Evolutionary conservation across 2,797 vertebrate genomes (phyloP), one percentile per base, ranked within the genome.

Genomic region (Pipistrellus nathusii): DNA sequence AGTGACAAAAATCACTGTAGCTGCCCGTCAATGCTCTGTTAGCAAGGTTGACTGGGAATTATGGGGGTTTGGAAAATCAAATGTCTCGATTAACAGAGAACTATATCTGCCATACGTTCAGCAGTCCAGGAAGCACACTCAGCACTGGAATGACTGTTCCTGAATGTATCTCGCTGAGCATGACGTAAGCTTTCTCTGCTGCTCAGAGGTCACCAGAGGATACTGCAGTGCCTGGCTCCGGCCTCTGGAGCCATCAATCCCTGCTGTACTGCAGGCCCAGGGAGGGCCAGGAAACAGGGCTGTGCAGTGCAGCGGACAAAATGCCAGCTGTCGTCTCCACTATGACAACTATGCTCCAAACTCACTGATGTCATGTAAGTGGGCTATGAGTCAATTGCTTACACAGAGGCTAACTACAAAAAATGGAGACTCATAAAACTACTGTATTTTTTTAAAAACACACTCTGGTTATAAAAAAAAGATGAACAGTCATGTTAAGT

Each of bases 161-260:
- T 84, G 41, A 85, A 66, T n/a, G 69, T 6, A 6, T 75, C 89
- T 48, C n/a, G 51, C 69, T 68, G 86, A 94, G 91, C 25, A 23
- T 35, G 84, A 88, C 0, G 0, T 44, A 38, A 92, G 71, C 51
- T 25, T 75, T 80, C 78, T 82, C 7, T 23, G 82, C 80, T 62
- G 30, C 85, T 88, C 93, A 48, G 81, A 92, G 86, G 95, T 90
- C 94, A 89, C 51, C 46, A 86, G 66, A 92, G 89, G 94, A 66
- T 62, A 35, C 80, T 81, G 59, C 46, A 2, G 62, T 38, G 25
- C 71, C 72, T 21, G 76, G n/a, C 77, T 82, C 38, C 10, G 5
- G 5, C 62, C 2, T 27, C 0, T 1, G 21, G 59, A 88, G 85
- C 84, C 80, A 44, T 64, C 71, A 23, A 18, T 53, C 69, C 85